Conservation (phyloP, 2,888 invertebrate species). For the Caenorhabditis sulstoni region DNA sequence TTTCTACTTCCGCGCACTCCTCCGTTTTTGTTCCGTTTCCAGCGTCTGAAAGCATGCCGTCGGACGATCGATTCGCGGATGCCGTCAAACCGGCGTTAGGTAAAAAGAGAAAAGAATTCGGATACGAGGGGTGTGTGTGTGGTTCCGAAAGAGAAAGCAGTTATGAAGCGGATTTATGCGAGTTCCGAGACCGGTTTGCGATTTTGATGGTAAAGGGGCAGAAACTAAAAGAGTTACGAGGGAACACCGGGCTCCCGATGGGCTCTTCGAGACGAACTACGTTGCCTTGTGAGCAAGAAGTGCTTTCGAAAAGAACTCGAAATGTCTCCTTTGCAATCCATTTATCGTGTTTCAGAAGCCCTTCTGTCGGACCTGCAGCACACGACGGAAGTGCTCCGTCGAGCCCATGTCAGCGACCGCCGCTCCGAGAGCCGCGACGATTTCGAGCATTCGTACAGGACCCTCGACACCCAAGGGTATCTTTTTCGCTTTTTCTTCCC, state of each 20-base stretch:
- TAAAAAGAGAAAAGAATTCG: constrained; percentile 26
- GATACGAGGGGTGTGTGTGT: neutral
- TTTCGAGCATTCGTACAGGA: constrained; percentile 36
- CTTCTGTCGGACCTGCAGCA: constrained; percentile 94
- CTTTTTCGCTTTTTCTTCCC: neutral
- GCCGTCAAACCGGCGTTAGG: constrained; percentile 75
- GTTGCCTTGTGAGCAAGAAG: no score
- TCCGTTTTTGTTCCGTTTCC: constrained; percentile 1
- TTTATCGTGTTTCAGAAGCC: constrained; percentile 89
- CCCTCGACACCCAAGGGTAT: constrained; percentile 34
- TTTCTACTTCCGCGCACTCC: constrained; percentile 45
- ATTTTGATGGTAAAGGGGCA: no score
- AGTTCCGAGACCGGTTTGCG: neutral
- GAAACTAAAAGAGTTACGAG: no score
- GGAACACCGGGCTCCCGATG: no score
- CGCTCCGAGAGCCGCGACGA: constrained; percentile 50
- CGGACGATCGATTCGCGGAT: constrained; percentile 73
- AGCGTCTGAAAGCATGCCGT: constrained; percentile 60
- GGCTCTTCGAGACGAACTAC: no score
- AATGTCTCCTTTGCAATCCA: no score
- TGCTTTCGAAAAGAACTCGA: no score
- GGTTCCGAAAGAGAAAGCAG: constrained; percentile 14
- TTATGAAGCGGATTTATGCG: constrained; percentile 11
- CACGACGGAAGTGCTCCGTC: constrained; percentile 87
- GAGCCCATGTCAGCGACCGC: constrained; percentile 68